phyloP scores from a whole-genome alignment of 2,888 invertebrate species.

The Nudaria mundana region DNA sequence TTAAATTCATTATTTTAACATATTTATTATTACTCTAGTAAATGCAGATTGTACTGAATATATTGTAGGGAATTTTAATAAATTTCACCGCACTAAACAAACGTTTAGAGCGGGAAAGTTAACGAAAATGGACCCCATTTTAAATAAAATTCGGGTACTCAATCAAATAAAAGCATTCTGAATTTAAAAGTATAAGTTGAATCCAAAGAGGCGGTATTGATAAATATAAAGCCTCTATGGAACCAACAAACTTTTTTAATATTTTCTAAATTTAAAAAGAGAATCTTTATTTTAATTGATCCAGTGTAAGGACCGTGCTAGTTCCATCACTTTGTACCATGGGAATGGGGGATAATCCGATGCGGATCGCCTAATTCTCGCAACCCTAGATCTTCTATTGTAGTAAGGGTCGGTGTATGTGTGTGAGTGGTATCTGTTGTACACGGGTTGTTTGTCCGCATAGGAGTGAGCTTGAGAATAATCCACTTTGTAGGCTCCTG shows the following conservation, averaged over 20 bases:
- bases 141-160: slow-evolving; percentile 39
- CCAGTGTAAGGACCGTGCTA: slow-evolving; percentile 86
- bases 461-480: slow-evolving; percentile 72
- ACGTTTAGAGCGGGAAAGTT: slow-evolving; percentile 59
- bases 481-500: slow-evolving; percentile 75
- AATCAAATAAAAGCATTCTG: slow-evolving; percentile 50
- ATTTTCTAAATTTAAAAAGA: slow-evolving; percentile 34
- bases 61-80: slow-evolving; percentile 41
- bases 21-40: too few relatives aligned
- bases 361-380: slow-evolving; percentile 61
- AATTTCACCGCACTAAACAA: slow-evolving; percentile 61
- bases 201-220: slow-evolving; percentile 62
- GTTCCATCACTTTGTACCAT: slow-evolving; percentile 88
- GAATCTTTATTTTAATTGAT: slow-evolving; percentile 53
- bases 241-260: slow-evolving; percentile 66
- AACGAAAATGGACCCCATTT: slow-evolving; percentile 29
- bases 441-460: slow-evolving; percentile 69
- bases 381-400: slow-evolving; percentile 68
- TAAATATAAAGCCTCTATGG: slow-evolving; percentile 54
- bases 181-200: slow-evolving; percentile 64
- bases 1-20: slow-evolving; percentile 16
- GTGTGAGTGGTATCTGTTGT: slow-evolving; percentile 70
- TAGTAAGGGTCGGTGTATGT: slow-evolving; percentile 64
- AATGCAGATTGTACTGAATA: slow-evolving; percentile 58
- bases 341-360: slow-evolving; percentile 85